These are phyloP conservation scores for Amiota communis DNA, from an alignment of 2,888 invertebrate genomes.

Conservation along the genomic window DNA sequence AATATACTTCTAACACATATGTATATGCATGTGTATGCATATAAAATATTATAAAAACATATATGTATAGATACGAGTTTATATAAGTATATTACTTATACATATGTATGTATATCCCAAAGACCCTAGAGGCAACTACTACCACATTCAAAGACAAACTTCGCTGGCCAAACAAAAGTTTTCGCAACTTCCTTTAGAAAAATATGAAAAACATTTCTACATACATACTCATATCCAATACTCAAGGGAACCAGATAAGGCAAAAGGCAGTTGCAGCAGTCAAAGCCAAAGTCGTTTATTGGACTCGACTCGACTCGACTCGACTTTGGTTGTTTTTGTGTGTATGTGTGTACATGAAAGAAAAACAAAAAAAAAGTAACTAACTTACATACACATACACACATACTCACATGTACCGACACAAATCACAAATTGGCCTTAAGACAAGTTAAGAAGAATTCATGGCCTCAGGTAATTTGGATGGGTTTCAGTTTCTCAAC, in stretches of 20 bases:
- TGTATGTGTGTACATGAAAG: slow-evolving; percentile 4
- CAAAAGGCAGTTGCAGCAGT: slow-evolving; percentile 42
- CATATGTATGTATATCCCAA: background rate
- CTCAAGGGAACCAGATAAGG: slow-evolving; percentile 33
- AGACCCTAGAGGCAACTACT: slow-evolving; percentile 5
- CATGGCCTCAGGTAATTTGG: slow-evolving; percentile 62
- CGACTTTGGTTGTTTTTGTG: slow-evolving; percentile 5
- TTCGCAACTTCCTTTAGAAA: slow-evolving; percentile 28
- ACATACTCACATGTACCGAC: slow-evolving; percentile 37
- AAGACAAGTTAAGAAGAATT: slow-evolving; percentile 71
- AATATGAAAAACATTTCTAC: slow-evolving; percentile 28
- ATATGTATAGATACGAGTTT: no score
- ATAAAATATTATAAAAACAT: no score
- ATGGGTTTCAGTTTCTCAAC: slow-evolving; percentile 57
- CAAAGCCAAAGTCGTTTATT: slow-evolving; percentile 40
- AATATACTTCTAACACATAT: background rate
- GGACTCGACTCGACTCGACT: background rate
- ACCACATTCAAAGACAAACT: slow-evolving; percentile 29
- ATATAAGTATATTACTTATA: background rate
- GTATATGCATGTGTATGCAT: no score
- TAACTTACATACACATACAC: slow-evolving; percentile 48
- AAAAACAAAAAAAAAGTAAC: slow-evolving; percentile 58
- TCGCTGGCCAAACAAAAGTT: slow-evolving; percentile 30
- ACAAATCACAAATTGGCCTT: slow-evolving; percentile 70
- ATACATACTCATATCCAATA: background rate